These are phyloP conservation scores for Gila orcuttii DNA, from an alignment of 2,113 vertebrate species.

Conservation along the genomic window DNA sequence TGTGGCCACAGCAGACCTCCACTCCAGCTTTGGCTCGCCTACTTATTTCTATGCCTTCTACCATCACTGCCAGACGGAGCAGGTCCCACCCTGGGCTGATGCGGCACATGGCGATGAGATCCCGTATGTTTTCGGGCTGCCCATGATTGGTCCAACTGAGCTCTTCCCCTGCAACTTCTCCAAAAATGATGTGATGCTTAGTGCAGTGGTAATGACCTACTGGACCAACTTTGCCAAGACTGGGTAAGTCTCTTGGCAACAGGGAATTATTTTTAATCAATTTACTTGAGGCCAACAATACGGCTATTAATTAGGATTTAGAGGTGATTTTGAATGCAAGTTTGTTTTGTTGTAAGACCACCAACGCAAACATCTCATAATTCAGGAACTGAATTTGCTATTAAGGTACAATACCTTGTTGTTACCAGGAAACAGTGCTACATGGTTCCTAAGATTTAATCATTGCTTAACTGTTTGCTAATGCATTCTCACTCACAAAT, in stretches of 20 bases:
- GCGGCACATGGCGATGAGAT: conserved; percentile 97
- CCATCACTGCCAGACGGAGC: conserved; percentile 99
- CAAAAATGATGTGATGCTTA: conserved; percentile 99
- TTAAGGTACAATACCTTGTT: neutral
- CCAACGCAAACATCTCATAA: neutral
- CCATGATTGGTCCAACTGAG: conserved; percentile 98
- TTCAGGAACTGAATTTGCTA: neutral
- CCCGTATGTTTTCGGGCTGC: conserved; percentile 94
- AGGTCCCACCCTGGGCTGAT: conserved; percentile 97
- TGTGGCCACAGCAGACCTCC: conserved; percentile 97
- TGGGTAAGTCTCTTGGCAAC: conserved; percentile 82
- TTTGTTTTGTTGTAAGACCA: neutral
- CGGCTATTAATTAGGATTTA: neutral
- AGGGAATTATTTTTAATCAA: neutral
- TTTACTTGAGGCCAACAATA: neutral
- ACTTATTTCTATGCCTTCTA: conserved; percentile 99
- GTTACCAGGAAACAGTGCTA: conserved; percentile 36
- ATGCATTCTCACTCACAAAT: conserved; percentile 5
- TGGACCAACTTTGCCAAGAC: conserved; percentile 99
- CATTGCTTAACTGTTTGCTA: conserved; percentile 19
- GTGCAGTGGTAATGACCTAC: conserved; percentile 98
- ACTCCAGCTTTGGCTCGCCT: conserved; percentile 97
- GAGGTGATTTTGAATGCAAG: neutral
- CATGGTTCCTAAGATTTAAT: neutral
- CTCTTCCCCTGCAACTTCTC: conserved; percentile 99